phyloP scores from a whole-genome alignment of 2,797 vertebrate genomes.

The Rhynchonycteris naso region DNA sequence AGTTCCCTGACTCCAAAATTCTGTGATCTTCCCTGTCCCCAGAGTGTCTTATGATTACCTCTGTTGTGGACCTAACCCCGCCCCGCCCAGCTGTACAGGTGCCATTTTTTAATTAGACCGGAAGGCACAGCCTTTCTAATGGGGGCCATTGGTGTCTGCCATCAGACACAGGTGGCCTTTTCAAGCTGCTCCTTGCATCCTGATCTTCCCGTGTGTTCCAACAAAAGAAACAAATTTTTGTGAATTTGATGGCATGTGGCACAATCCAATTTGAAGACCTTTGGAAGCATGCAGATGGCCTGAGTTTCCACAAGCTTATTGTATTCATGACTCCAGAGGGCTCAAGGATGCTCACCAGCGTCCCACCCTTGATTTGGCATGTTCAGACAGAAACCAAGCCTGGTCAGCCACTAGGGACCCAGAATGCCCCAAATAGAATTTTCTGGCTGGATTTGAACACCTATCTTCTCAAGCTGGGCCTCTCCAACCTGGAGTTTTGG shows the following conservation, averaged over 20 bases:
- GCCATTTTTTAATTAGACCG: conserved; percentile 77
- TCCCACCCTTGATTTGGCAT: neutral
- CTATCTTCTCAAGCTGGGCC: neutral
- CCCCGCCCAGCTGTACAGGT: conserved; percentile 27
- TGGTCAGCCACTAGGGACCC: neutral
- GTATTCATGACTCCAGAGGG: conserved; percentile 11
- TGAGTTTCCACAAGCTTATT: conserved; percentile 62
- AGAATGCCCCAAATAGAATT: conserved; percentile 30
- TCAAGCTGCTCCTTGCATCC: conserved; percentile 73
- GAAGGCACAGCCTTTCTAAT: conserved; percentile 65
- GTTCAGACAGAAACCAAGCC: neutral
- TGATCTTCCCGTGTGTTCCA: conserved; percentile 25
- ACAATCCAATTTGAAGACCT: neutral
- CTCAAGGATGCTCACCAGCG: neutral
- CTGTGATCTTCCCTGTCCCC: neutral
- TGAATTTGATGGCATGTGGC: conserved; percentile 68
- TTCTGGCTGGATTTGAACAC: neutral
- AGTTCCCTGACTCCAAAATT: neutral
- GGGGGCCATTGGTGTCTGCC: conserved; percentile 73
- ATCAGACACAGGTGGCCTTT: conserved; percentile 72
- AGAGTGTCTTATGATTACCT: neutral
- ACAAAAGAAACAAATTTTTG: conserved; percentile 70
- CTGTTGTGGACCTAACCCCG: neutral
- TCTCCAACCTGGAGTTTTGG: neutral
- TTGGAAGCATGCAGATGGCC: conserved; percentile 8